Conservation (phyloP, 2,888 invertebrate genomes). For the Tuberolachnus salignus region DNA sequence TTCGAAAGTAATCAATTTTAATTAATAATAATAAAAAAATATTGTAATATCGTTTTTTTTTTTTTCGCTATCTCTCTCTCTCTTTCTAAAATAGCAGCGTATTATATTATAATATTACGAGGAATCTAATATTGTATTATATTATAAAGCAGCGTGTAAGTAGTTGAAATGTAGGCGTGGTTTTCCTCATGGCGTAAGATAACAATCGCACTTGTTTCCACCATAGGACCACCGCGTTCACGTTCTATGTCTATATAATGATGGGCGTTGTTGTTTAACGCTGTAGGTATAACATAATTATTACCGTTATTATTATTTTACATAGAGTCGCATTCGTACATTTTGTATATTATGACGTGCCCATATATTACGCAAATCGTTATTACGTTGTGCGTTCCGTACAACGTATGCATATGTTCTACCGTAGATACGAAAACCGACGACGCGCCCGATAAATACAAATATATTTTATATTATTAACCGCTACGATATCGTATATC, state of each 20-base stretch:
- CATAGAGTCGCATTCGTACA: not conserved
- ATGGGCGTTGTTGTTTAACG: constrained; percentile 53
- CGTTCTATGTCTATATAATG: constrained; percentile 33
- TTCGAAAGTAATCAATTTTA: constrained; percentile 24
- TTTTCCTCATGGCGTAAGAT: constrained; percentile 45
- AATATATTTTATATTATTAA: too few relatives aligned
- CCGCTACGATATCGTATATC: too few relatives aligned
- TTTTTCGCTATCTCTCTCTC: not conserved
- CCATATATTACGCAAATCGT: not conserved
- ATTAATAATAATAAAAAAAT: constrained; percentile 19
- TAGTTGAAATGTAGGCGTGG: constrained; percentile 52
- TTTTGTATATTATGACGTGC: not conserved
- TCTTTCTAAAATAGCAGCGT: constrained; percentile 17
- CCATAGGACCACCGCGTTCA: constrained; percentile 40
- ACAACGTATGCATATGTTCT: too few relatives aligned
- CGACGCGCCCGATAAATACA: too few relatives aligned
- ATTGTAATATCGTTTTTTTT: not conserved
- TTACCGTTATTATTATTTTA: constrained; percentile 35
- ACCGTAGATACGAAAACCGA: too few relatives aligned
- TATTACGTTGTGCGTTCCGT: too few relatives aligned
- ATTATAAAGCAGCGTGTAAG: constrained; percentile 4
- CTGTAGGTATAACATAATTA: constrained; percentile 34
- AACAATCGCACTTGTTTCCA: constrained; percentile 54
- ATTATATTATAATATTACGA: not conserved
- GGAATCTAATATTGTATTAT: not conserved